These are phyloP conservation scores for Spodoptera frugiperda DNA, from an alignment of 1,140 invertebrate species.

Conservation along the genomic window DNA sequence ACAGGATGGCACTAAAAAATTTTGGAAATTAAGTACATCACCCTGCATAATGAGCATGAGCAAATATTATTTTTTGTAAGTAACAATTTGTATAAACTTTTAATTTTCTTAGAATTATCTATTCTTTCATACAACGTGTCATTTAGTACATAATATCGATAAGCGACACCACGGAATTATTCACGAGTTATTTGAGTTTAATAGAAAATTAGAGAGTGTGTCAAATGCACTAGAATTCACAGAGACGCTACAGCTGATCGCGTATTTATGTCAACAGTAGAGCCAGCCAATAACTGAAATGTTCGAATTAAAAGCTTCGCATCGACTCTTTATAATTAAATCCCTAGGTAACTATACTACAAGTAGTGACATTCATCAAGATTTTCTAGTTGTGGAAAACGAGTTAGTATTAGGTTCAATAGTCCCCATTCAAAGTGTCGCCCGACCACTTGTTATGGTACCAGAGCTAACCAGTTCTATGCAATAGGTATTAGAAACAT, in stretches of 20 bases:
- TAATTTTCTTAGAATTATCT: no score
- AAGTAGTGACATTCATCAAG: background rate
- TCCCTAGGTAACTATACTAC: background rate
- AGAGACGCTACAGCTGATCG: slow-evolving; percentile 46
- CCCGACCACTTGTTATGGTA: no score
- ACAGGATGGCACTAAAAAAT: no score
- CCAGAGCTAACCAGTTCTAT: no score
- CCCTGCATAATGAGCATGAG: no score
- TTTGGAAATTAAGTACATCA: no score
- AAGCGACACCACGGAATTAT: background rate
- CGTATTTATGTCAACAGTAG: slow-evolving; percentile 45
- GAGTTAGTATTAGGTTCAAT: no score
- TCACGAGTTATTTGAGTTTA: slow-evolving; percentile 16
- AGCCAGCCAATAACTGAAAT: slow-evolving; percentile 37
- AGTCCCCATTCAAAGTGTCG: no score
- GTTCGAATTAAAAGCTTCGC: slow-evolving; percentile 1
- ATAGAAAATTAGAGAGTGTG: slow-evolving; percentile 50
- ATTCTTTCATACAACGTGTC: background rate
- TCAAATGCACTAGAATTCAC: slow-evolving; percentile 48
- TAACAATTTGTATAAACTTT: no score
- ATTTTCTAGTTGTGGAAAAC: no score
- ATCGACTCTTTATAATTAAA: slow-evolving; percentile 4
- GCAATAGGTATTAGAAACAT: no score
- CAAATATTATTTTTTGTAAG: no score
- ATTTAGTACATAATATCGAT: background rate